These are phyloP conservation scores for Hypotaenidia philippensis DNA, from an alignment of 2,797 vertebrate genomes.

Conservation along the genomic window DNA sequence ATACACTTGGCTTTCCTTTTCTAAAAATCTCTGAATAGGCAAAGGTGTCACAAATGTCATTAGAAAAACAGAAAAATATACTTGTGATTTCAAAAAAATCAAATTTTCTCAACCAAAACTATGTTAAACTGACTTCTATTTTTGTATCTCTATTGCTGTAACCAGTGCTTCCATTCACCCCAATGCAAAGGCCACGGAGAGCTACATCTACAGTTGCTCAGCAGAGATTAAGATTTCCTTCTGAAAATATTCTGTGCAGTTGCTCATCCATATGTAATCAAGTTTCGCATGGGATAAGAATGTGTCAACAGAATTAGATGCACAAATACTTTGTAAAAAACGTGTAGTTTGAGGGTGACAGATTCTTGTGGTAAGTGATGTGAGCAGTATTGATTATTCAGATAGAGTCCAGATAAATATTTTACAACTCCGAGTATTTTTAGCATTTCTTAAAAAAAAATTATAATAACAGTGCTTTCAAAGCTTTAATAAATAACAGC, in stretches of 20 bases:
- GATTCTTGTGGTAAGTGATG: background rate
- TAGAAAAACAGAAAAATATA: background rate
- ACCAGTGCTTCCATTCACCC: background rate
- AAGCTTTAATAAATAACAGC: background rate
- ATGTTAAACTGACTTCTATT: background rate
- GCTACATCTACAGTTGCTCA: background rate
- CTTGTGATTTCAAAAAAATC: background rate
- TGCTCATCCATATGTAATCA: background rate
- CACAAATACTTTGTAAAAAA: background rate
- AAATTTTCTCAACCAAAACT: background rate
- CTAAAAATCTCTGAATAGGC: background rate
- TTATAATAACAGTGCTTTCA: background rate
- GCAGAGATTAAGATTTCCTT: background rate
- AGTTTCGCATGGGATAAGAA: background rate
- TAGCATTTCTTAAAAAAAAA: background rate
- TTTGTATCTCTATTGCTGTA: background rate
- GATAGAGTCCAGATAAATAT: background rate
- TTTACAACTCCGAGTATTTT: background rate
- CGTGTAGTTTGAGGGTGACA: background rate
- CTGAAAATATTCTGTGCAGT: background rate
- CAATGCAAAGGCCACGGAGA: fast-evolving
- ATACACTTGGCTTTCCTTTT: background rate
- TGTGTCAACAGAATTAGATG: background rate
- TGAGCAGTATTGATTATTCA: background rate
- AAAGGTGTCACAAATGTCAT: background rate